Evolutionary conservation across 2,113 vertebrate species (phyloP).

Genomic region (Zosterops hypoxanthus): DNA sequence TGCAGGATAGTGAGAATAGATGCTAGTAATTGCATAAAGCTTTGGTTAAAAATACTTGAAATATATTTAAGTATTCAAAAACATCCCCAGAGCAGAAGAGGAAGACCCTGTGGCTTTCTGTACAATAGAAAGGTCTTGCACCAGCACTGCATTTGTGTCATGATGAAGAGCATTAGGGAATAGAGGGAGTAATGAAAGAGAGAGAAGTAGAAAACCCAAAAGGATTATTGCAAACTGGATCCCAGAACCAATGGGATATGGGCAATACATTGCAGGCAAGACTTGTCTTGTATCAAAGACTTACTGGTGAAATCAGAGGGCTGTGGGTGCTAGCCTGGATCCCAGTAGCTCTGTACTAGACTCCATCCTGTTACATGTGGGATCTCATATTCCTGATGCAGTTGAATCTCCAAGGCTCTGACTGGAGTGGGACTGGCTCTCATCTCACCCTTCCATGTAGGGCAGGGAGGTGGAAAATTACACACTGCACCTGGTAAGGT

Average conservation of each 20-base stretch:
- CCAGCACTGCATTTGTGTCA: not conserved
- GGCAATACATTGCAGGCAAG: not conserved
- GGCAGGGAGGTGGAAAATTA: not conserved
- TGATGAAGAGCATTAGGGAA: not conserved
- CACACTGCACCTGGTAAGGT: not conserved
- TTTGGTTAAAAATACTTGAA: not conserved
- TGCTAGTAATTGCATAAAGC: not conserved
- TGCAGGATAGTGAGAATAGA: not conserved
- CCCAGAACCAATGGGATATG: not conserved
- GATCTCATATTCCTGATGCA: not conserved
- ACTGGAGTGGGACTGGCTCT: rapidly evolving
- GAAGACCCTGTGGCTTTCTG: not conserved
- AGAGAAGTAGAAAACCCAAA: not conserved
- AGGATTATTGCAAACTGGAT: not conserved
- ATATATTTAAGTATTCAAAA: not conserved
- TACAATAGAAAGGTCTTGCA: not conserved
- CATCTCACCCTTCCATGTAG: rapidly evolving
- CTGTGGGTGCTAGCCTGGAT: not conserved
- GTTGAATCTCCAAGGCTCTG: not conserved
- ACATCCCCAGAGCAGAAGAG: not conserved
- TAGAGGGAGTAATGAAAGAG: not conserved
- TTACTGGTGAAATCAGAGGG: not conserved
- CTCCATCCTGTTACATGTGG: not conserved
- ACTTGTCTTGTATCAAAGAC: not conserved
- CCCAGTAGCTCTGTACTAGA: not conserved